Conservation (phyloP, 2,113 vertebrate species). For the Irena cyanogastra region DNA sequence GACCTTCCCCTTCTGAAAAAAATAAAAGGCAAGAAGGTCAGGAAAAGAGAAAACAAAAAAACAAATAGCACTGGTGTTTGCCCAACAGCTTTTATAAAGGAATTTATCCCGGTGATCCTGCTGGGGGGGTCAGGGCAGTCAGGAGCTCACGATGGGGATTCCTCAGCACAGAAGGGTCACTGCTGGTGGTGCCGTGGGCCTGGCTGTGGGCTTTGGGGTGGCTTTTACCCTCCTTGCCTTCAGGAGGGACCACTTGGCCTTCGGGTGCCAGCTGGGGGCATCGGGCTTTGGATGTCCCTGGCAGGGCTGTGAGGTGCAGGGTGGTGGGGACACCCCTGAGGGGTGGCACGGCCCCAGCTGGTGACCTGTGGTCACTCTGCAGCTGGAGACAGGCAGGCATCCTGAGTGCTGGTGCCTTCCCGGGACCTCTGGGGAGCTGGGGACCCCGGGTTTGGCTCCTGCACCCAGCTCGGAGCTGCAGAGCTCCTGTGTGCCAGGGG, state of each 20-base stretch:
- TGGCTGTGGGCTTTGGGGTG: background rate
- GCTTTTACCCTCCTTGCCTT: background rate
- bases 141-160: fast-evolving
- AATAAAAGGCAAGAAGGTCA: background rate
- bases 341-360: background rate
- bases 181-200: fast-evolving
- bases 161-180: background rate
- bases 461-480: background rate
- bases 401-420: background rate
- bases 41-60: background rate
- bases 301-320: background rate
- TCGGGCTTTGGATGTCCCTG: background rate
- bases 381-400: background rate
- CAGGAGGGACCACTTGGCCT: background rate
- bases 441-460: background rate
- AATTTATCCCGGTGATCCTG: background rate
- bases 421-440: background rate
- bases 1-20: background rate
- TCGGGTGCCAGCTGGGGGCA: background rate
- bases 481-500: fast-evolving
- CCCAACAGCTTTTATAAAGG: background rate
- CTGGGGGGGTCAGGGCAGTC: fast-evolving
- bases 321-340: fast-evolving
- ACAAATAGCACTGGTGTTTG: background rate
- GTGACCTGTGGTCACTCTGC: background rate